These are phyloP conservation scores for Cetonia aurata DNA, from an alignment of 2,888 invertebrate genomes.

Conservation along the genomic window DNA sequence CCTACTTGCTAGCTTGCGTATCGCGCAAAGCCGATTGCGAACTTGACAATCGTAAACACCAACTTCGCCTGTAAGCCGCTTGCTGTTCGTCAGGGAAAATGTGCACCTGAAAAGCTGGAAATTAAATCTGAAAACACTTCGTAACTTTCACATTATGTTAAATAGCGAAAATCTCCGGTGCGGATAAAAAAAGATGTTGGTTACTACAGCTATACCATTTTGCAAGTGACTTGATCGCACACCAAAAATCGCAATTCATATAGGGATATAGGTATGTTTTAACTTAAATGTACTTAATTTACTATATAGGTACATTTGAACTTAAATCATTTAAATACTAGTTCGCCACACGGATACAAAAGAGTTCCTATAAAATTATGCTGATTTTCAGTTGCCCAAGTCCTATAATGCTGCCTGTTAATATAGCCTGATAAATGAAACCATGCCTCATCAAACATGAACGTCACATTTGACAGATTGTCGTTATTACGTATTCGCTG, in stretches of 20 bases:
- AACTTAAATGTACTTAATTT: not conserved
- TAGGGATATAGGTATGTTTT: too few species aligned
- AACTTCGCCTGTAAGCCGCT: slow-evolving; percentile 8
- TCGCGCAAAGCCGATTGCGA: slow-evolving; percentile 4
- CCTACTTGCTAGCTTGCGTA: not conserved
- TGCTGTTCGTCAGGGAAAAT: not conserved
- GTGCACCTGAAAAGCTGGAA: slow-evolving; percentile 19
- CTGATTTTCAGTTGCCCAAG: too few species aligned
- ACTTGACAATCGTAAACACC: slow-evolving; percentile 25
- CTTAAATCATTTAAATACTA: not conserved
- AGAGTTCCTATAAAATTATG: too few species aligned
- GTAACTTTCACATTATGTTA: slow-evolving; percentile 15
- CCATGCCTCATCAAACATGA: too few species aligned
- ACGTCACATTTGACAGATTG: too few species aligned
- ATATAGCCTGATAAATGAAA: too few species aligned
- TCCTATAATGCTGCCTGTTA: too few species aligned
- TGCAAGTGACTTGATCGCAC: too few species aligned
- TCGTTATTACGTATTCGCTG: too few species aligned
- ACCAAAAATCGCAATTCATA: too few species aligned
- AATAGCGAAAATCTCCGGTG: not conserved
- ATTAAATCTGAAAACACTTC: slow-evolving; percentile 18
- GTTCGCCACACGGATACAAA: too few species aligned
- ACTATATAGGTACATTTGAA: not conserved
- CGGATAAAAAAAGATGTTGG: not conserved
- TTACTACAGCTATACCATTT: too few species aligned